Conservation (phyloP, 2,888 invertebrate species). For the Rotaria socialis region DNA sequence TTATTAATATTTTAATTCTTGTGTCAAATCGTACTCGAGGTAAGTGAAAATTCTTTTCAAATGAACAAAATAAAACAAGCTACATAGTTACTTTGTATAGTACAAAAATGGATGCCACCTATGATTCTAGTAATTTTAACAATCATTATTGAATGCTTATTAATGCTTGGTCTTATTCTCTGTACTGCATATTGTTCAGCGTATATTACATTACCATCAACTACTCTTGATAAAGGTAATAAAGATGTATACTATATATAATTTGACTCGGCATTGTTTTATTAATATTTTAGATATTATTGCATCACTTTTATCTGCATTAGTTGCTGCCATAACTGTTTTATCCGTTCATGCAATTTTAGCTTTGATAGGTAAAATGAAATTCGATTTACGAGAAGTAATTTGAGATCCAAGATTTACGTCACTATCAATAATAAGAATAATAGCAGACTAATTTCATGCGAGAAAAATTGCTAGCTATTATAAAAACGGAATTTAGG, state of each 20-base stretch:
- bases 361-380: neutral
- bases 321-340: neutral
- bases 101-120: neutral
- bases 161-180: slow-evolving; percentile 18
- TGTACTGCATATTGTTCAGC: slow-evolving; percentile 7
- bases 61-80: neutral
- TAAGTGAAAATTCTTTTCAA: neutral
- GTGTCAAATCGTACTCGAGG: neutral
- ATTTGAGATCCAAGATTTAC: no score
- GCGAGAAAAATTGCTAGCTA: no score
- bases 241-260: no score
- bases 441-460: no score
- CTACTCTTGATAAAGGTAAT: neutral
- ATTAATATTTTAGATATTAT: neutral
- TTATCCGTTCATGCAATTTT: neutral
- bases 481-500: no score
- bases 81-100: neutral
- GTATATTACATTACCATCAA: neutral
- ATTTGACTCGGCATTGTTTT: no score
- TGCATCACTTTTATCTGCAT: neutral
- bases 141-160: neutral
- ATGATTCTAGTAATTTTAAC: neutral
- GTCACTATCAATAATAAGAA: no score
- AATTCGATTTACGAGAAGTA: no score
- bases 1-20: neutral